phyloP scores from a whole-genome alignment of 2,113 vertebrate species.

The Ciconia stormi region DNA sequence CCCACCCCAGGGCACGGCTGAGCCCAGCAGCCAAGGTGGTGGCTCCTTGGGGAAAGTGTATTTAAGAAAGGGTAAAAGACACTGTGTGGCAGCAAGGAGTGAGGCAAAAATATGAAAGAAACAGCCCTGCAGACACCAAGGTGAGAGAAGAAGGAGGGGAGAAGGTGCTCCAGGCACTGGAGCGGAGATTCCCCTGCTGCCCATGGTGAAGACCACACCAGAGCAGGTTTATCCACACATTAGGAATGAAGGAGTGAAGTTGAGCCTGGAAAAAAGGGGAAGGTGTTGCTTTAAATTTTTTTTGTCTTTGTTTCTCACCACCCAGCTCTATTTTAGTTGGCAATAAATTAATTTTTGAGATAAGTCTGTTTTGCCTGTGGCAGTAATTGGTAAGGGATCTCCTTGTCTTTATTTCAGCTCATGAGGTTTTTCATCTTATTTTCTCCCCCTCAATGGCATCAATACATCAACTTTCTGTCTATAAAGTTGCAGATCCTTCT shows the following conservation, averaged over 20 bases:
- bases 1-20: neutral
- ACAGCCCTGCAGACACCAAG: neutral
- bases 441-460: neutral
- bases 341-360: neutral
- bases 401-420: neutral
- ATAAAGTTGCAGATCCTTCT: neutral
- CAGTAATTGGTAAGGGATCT: neutral
- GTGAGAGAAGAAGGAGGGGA: neutral
- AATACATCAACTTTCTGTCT: neutral
- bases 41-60: rapidly evolving
- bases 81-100: neutral
- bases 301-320: neutral
- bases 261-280: neutral
- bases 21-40: neutral
- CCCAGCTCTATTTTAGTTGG: neutral
- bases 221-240: neutral
- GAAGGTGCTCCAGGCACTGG: neutral
- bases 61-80: neutral
- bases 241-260: neutral
- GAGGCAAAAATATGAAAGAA: neutral
- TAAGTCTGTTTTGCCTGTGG: neutral
- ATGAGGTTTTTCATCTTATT: neutral
- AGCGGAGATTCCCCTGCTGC: neutral
- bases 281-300: neutral
- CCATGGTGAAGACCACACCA: too few relatives aligned